Evolutionary conservation across 1,140 invertebrate genomes (phyloP).

Genomic region (Eriocheir sinensis): DNA sequence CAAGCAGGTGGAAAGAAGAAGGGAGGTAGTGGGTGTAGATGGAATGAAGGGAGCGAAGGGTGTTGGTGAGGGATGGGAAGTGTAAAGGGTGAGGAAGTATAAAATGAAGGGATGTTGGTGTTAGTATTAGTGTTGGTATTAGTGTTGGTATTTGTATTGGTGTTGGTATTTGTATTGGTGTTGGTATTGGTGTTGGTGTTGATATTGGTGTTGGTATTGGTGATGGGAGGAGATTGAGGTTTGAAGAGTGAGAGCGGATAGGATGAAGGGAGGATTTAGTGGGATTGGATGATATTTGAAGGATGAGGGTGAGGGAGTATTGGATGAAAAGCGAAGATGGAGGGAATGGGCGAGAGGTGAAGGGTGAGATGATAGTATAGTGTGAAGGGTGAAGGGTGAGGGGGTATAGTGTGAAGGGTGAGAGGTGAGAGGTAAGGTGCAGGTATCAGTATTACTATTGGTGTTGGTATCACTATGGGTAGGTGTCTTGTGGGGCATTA

Average conservation of each 20-base stretch:
- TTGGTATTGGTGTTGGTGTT: too few species aligned
- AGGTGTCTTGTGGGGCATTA: too few species aligned
- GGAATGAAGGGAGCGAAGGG: too few species aligned
- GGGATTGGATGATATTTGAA: not conserved
- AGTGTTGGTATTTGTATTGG: too few species aligned
- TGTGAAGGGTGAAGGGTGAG: not conserved
- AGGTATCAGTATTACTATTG: too few species aligned
- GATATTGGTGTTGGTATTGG: too few species aligned
- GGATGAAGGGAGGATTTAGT: not conserved
- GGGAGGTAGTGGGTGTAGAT: too few species aligned
- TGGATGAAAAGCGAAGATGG: not conserved
- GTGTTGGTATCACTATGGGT: too few species aligned
- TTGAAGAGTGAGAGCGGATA: not conserved
- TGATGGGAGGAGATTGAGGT: not conserved
- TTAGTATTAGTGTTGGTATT: too few species aligned
- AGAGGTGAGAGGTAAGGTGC: not conserved
- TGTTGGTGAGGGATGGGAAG: not conserved
- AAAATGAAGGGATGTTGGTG: conserved; percentile 15
- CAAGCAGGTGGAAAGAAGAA: too few species aligned
- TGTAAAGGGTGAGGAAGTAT: not conserved
- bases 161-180: too few species aligned
- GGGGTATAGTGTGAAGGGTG: not conserved
- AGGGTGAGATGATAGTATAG: not conserved
- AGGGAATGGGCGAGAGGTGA: not conserved
- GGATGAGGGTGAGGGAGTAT: not conserved